Conservation (phyloP, 1,140 invertebrate genomes). For the Vanessa tameamea region DNA sequence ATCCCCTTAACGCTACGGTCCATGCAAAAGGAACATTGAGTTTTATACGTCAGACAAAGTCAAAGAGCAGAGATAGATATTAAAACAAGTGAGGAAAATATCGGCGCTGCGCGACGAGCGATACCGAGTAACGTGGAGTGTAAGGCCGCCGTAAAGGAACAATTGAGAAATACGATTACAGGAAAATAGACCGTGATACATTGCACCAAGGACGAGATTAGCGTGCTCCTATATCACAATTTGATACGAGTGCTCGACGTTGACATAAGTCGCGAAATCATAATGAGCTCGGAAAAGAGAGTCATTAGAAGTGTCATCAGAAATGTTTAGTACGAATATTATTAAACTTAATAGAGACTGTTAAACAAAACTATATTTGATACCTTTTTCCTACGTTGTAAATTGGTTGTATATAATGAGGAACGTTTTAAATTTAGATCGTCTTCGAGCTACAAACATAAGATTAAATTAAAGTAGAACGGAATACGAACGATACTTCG, state of each 20-base stretch:
- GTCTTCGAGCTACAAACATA: too few relatives aligned
- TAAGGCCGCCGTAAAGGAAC: constrained; percentile 28
- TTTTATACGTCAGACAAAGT: constrained; percentile 66
- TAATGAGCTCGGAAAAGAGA: constrained; percentile 35
- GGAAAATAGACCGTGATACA: constrained; percentile 17
- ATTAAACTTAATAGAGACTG: too few relatives aligned
- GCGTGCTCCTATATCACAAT: constrained; percentile 9
- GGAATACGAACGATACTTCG: too few relatives aligned
- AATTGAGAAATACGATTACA: constrained; percentile 21
- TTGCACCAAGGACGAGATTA: constrained; percentile 10
- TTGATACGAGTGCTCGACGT: constrained; percentile 25
- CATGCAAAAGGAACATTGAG: constrained; percentile 37
- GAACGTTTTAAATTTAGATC: too few relatives aligned
- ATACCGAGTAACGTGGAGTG: constrained; percentile 43
- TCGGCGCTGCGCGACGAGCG: constrained; percentile 48
- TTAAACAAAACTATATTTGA: too few relatives aligned
- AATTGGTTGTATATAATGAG: too few relatives aligned
- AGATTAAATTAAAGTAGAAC: too few relatives aligned
- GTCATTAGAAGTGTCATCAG: constrained; percentile 16
- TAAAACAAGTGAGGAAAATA: constrained; percentile 74
- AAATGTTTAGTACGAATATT: neutral
- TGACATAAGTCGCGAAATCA: constrained; percentile 44
- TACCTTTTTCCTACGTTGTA: too few relatives aligned
- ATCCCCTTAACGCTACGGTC: constrained; percentile 49
- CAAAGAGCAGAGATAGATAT: constrained; percentile 77